Conservation (phyloP, 2,888 invertebrate genomes). For the Ectemnius lituratus region DNA sequence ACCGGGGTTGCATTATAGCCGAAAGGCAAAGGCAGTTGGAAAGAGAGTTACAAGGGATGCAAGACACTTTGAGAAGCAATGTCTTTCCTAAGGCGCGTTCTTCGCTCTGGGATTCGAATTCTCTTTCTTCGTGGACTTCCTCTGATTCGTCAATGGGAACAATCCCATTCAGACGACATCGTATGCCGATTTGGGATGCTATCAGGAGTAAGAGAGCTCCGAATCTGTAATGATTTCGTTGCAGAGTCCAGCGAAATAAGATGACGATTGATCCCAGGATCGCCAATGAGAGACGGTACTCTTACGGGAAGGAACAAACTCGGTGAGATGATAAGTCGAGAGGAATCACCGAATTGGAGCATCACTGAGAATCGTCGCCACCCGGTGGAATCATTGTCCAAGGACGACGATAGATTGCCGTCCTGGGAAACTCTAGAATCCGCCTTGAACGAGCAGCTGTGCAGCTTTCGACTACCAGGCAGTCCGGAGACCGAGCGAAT, state of each 20-base stretch:
- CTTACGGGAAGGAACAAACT: conserved; percentile 61
- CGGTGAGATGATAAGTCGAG: conserved; percentile 66
- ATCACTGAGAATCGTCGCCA: conserved; percentile 50
- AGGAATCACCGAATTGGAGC: conserved; percentile 66
- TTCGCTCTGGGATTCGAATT: conserved; percentile 68
- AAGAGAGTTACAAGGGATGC: conserved; percentile 68
- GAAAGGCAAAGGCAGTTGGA: conserved; percentile 67
- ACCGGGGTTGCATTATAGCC: conserved; percentile 61
- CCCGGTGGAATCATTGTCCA: conserved; percentile 49
- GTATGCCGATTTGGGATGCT: conserved; percentile 61
- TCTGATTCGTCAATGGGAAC: conserved; percentile 65
- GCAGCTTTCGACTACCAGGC: conserved; percentile 17
- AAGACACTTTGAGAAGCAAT: conserved; percentile 68
- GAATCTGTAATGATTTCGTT: not conserved
- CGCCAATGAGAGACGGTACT: conserved; percentile 64
- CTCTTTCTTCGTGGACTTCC: conserved; percentile 67
- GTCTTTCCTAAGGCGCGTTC: conserved; percentile 62
- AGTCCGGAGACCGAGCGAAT: conserved; percentile 51
- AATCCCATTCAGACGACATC: conserved; percentile 57
- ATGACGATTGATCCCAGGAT: conserved; percentile 53
- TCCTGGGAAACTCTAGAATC: conserved; percentile 70
- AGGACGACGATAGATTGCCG: conserved; percentile 62
- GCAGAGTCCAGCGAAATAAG: conserved; percentile 10
- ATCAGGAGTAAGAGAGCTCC: conserved; percentile 56
- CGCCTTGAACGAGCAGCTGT: conserved; percentile 66